Evolutionary conservation across 2,888 invertebrate genomes (phyloP), one percentile per base, ranked within the genome.

Genomic region (Scaptomyza parva): DNA sequence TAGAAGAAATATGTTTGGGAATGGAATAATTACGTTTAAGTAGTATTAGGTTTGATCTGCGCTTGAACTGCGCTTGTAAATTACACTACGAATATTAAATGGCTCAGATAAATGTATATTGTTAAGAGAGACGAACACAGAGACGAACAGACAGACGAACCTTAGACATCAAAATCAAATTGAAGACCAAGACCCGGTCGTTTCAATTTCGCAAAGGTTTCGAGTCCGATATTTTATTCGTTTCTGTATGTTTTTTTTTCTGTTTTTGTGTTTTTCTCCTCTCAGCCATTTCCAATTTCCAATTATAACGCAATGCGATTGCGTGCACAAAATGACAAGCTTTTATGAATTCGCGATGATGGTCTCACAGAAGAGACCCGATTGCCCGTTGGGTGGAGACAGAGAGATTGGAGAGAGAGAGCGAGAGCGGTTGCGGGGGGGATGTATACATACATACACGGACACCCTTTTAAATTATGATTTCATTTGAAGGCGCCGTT

Each of bases 291-390:
- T 79, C 68, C 84, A 80, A 80, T 80, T 80, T 72, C 78, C 82
- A 81, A 85, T 85, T 81, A 81, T 82, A 82, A 82, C 71, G 85
- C 81, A 82, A 69, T 70, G 61, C 75, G 77, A 77, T 86, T 86
- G 86, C 86, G 84, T 84, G 86, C 86, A 82, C 73, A 67, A 84
- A 84, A 84, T 84, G 82, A 84, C 86, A 82, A 79, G 77, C 82
- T 81, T 69, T 81, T 79, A 86, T 82, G 71, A 72, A 81, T 75
- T 84, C 67, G 85, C 82, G 78, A 67, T 75, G 78, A 67, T 75
- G 68, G 58, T 59, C 58, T 58, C 50, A n/a, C n/a, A n/a, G n/a
- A n/a, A n/a, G 51, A 68, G 62, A 69, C n/a, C n/a, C 64, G 59
- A 58, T 24, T 26, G 53, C 37, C 44, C 22, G 35, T 2, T 9